Evolutionary conservation across 2,888 invertebrate species (phyloP), one percentile per base, ranked within the genome.

Genomic region (Tetanocera ferruginea): DNA sequence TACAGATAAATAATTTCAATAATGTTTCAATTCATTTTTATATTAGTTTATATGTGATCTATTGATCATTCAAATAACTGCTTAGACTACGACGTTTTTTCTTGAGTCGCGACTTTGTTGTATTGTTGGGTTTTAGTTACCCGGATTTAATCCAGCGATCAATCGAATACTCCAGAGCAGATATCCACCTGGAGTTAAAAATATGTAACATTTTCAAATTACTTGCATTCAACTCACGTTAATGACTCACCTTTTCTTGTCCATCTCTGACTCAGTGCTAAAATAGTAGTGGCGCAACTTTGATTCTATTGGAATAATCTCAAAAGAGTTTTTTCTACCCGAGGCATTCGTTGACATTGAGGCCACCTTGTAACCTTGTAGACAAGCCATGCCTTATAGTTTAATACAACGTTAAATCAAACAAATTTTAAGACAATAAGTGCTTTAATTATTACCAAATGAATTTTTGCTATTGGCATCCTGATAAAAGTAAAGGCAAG

Each of bases 261-360:
- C 98, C 92, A 97, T 95, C 90, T 98, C 98, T 14, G 97, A 95
- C 87, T 98, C 98, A 0, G 97, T 95, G 88, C 96, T 95, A 91
- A 98, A 97, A 89, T 95, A 96, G 88, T 96, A 97, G 88, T 95
- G 95, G 85, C 96, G 93, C 88, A 97, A 94, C 83, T 94, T 95
- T 1, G 95, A 92, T 85, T 97, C 97, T 1, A 97, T 95, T 72
- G 98, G 97, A 88, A 96, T 93, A 77, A 97, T 93, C 90, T 97
- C 97, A 89, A 98, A 98, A 23, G 97, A 96, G 88, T 95, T 95
- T 88, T 97, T 97, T 90, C 96, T 96, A 71, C 95, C 95, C n/a
- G 95, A 95, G 5, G 95, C 93, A 43, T 94, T 93, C 11, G 88
- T 87, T 81, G 95, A 95, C 90, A 97, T 97, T 82, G 98, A 96